Base-by-base conservation (phyloP, 2,797 vertebrate species). In the Rhodeus uyekii region DNA sequence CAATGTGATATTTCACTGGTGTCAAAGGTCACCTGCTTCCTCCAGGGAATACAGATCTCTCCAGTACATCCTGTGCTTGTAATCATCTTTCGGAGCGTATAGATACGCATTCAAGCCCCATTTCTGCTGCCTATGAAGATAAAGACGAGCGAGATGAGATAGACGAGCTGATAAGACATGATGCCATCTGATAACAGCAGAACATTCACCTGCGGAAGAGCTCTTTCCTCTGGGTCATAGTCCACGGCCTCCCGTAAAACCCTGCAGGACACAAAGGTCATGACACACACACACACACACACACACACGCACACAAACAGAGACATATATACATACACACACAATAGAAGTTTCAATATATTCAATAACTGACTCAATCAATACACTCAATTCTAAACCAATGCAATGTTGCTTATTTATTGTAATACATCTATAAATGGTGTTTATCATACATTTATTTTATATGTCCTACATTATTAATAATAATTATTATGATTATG, bases 31-130 rank as follows among this genome's bases (percentile, higher is more conserved):
- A 99, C 98, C 97, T 0, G 97, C 97, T 95, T 99, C 98, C 87
- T 97, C 95, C 63, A 96, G 93, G 34, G 95, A 96, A 89, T 99
- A 99, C 93, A 99, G 95, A 89, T 99, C 97, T 90, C 98, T 95
- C 98, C 98, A 99, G 93, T 98, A 98, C 97, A 98, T 98, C 86
- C 98, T 94, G 92, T 99, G 98, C 91, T 99, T 99, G 94, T 97
- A 98, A 92, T 99, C 98, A 84, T 99, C 97, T 89, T 99, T 99
- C 32, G 98, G 98, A 50, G 98, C 98, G 63, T 99, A 99, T 32
- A 99, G 93, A 88, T 99, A 99, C 0, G 97, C 96, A 92, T 98
- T 99, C 89, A 99, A 91, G 36, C 97, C 97, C 98, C 97, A 99
- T 84, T 96, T 96, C 90, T 98, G 96, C 88, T 98, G 95, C 89